Evolutionary conservation across 2,113 vertebrate species (phyloP).

Genomic region (Toxotes chatareus): DNA sequence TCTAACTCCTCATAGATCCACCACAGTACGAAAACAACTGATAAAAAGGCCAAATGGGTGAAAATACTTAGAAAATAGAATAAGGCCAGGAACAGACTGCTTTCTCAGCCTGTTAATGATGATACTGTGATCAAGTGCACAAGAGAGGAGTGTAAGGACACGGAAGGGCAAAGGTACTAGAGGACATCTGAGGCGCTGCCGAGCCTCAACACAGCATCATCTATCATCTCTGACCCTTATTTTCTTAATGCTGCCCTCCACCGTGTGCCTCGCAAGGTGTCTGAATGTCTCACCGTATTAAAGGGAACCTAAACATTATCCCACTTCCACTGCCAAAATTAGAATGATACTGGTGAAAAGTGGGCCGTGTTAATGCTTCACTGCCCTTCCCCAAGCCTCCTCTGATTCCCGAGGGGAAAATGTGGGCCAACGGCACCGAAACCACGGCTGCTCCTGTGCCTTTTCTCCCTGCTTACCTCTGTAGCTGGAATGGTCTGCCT

Average conservation of each 20-base stretch:
- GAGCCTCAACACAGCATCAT: conserved; percentile 31
- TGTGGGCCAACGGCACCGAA: conserved; percentile 50
- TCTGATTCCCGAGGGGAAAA: conserved; percentile 51
- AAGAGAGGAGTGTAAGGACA: neutral
- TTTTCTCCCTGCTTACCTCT: conserved; percentile 86
- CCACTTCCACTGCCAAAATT: conserved; percentile 73
- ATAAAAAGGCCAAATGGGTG: neutral
- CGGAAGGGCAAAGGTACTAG: neutral
- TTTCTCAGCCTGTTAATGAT: neutral
- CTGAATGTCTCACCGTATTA: conserved; percentile 54
- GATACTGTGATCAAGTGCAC: neutral
- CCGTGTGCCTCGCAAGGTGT: conserved; percentile 46
- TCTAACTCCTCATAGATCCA: neutral
- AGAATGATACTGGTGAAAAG: conserved; percentile 75
- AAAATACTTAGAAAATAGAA: neutral
- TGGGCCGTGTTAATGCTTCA: conserved; percentile 80
- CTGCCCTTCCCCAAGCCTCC: conserved; percentile 67
- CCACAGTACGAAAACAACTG: neutral
- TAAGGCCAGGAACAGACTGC: neutral
- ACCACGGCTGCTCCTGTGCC: conserved; percentile 32
- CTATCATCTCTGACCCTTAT: conserved; percentile 49
- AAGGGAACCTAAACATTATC: conserved; percentile 52
- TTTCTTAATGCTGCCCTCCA: conserved; percentile 24
- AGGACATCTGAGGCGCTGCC: conserved; percentile 22
- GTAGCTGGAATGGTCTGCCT: conserved; percentile 90